A percentile compares a stretch with the other conserved stretches of the same genome.
Evolutionary conservation across 2,113 vertebrate species (phyloP).

Genomic region (Istiophorus platypterus): DNA sequence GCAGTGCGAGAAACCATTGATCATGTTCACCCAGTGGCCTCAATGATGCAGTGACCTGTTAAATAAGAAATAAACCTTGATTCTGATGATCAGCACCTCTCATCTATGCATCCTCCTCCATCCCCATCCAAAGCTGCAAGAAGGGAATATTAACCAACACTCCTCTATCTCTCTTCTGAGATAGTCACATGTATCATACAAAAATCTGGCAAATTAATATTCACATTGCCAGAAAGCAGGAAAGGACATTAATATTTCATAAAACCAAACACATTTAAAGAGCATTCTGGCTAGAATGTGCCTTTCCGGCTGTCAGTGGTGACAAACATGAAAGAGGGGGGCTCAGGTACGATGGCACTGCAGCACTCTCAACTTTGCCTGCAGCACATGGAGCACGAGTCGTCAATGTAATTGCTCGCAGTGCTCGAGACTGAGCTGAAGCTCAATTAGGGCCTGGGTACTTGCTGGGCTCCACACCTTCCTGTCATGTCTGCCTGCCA

Average conservation of each 20-base stretch:
- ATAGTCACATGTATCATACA: constrained; percentile 40
- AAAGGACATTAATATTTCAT: constrained; percentile 81
- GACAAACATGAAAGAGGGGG: constrained; percentile 74
- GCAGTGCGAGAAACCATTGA: constrained; percentile 66
- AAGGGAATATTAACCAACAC: constrained; percentile 33
- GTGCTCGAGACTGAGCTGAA: constrained; percentile 70
- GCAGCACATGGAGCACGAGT: constrained; percentile 52
- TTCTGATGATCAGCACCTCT: constrained; percentile 62
- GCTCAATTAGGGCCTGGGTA: constrained; percentile 68
- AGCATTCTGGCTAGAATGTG: constrained; percentile 45
- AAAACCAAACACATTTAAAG: constrained; percentile 73
- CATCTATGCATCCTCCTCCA: constrained; percentile 39
- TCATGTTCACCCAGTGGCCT: constrained; percentile 65
- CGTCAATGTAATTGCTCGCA: constrained; percentile 74
- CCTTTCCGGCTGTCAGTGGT: constrained; percentile 62
- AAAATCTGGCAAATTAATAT: constrained; percentile 62
- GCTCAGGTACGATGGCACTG: constrained; percentile 44
- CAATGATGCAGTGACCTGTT: constrained; percentile 66
- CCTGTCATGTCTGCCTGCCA: constrained; percentile 1
- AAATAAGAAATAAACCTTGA: constrained; percentile 74
- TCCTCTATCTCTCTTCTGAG: constrained; percentile 30
- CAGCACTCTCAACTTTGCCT: constrained; percentile 60
- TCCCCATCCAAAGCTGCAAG: constrained; percentile 25
- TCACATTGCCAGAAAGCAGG: constrained; percentile 50
- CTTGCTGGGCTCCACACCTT: constrained; percentile 59